Evolutionary conservation across 1,140 invertebrate species (phyloP).

Genomic region (Tribolium madens): DNA sequence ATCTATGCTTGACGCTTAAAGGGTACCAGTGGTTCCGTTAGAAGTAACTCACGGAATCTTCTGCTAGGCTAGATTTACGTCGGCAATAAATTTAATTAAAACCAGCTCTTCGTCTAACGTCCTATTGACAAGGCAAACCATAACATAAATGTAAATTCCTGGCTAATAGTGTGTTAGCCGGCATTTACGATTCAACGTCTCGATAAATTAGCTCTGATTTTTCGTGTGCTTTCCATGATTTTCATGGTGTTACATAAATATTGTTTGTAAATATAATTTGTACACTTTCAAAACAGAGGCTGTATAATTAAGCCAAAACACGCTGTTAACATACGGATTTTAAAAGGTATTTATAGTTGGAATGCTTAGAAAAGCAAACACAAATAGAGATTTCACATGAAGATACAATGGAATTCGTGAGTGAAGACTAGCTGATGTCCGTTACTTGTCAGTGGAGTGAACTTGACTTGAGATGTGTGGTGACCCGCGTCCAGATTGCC

Average conservation of each 20-base stretch:
- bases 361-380: conserved; percentile 59
- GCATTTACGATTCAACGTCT: background rate
- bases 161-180: conserved; percentile 27
- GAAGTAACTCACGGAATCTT: background rate
- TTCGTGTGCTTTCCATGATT: conserved; percentile 8
- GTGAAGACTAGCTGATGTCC: conserved; percentile 54
- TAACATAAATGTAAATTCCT: conserved; percentile 34
- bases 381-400: conserved; percentile 61
- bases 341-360: conserved; percentile 54
- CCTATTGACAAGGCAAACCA: conserved; percentile 12
- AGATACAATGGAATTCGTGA: conserved; percentile 62
- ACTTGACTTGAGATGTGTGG: conserved; percentile 48
- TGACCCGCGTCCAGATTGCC: conserved; percentile 48
- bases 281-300: conserved; percentile 31
- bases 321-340: conserved; percentile 35
- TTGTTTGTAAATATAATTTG: conserved; percentile 39
- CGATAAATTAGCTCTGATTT: conserved; percentile 13
- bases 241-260: conserved; percentile 13
- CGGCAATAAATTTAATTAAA: conserved; percentile 23
- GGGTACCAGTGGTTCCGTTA: conserved; percentile 12
- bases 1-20: conserved; percentile 12
- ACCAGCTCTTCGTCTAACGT: conserved; percentile 5
- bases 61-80: background rate
- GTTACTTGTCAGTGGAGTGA: conserved; percentile 52
- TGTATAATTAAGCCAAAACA: conserved; percentile 34